These are phyloP conservation scores for Zapus hudsonius DNA, from an alignment of 2,113 vertebrate genomes.

Conservation along the genomic window DNA sequence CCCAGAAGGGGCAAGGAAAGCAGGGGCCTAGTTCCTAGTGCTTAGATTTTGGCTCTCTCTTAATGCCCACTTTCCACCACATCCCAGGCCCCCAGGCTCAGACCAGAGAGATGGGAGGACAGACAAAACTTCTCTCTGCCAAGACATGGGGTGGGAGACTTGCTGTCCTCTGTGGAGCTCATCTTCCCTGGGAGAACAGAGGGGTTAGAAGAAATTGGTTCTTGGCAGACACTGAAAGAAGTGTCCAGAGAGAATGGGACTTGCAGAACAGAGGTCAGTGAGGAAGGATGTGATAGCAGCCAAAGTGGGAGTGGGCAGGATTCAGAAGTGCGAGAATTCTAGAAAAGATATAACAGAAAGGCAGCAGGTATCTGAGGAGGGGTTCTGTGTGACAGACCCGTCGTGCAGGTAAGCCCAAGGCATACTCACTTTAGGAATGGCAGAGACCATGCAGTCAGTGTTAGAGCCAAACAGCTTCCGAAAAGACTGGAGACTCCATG, in stretches of 20 bases:
- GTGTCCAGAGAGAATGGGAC: slow-evolving; percentile 8
- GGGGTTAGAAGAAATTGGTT: background rate
- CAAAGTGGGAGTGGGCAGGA: background rate
- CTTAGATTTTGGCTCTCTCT: background rate
- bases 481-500: slow-evolving; percentile 55
- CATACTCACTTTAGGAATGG: slow-evolving; percentile 72
- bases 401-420: background rate
- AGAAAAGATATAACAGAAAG: background rate
- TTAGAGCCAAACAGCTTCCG: slow-evolving; percentile 52
- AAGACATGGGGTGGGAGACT: background rate
- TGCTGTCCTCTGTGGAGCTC: slow-evolving; percentile 4
- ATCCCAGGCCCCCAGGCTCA: background rate
- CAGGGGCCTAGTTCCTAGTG: background rate
- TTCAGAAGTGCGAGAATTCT: background rate
- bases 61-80: slow-evolving; percentile 24
- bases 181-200: background rate
- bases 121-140: background rate
- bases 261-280: background rate
- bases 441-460: slow-evolving; percentile 41
- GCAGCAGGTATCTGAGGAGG: background rate
- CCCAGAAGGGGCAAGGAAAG: background rate
- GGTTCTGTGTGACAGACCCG: background rate
- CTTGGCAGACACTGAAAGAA: background rate
- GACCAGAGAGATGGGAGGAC: background rate
- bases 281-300: background rate